Evolutionary conservation across 64 coral and sea anemone species (phyloP), one percentile per base, ranked within the genome.

Genomic region (Catalaphyllia jardinei): DNA sequence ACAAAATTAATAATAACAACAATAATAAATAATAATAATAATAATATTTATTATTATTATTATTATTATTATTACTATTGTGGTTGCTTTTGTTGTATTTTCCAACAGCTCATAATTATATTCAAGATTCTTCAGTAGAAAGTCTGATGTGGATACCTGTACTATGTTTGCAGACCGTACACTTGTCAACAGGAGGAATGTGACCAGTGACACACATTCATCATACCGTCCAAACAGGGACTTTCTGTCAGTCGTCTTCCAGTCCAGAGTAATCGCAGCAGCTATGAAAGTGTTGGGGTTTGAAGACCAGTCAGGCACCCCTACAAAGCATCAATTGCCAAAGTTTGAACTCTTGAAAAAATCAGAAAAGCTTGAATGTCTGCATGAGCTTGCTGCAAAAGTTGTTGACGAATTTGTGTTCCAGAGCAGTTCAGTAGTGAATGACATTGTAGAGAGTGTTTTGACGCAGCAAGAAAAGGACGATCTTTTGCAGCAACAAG

Each of bases 111-210:
- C 6, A 94, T n/a, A n/a, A n/a, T n/a, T 94, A 15, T 94, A 94
- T 46, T 74, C 88, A n/a, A 91, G 88, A 94, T 91, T 91, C 82
- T 94, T 67, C 35, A 76, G 69, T 91, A 83, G 84, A 31, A 94
- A 94, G 33, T 94, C 89, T 52, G 55, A 67, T 60, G 31, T 28
- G 24, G 93, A 91, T 62, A 87, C 54, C 30, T 81, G 93, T 29
- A 94, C 93, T 38, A n/a, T 91, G 88, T 94, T 94, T 87, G 29
- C 92, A 39, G 93, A 91, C 77, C 88, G 52, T 39, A 94, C 25
- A 16, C 51, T 94, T 8, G 90, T 94, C 9, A 94, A 90, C 64
- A 18, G 88, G 86, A 65, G 93, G 27, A 94, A 90, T 87, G 64
- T 86, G 4, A 79, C 83, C 29, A 46, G 89, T 31, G 83, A 94